Evolutionary conservation across 2,888 invertebrate species (phyloP), one percentile per base, ranked within the genome.

Genomic region (Sphinx pinastri): DNA sequence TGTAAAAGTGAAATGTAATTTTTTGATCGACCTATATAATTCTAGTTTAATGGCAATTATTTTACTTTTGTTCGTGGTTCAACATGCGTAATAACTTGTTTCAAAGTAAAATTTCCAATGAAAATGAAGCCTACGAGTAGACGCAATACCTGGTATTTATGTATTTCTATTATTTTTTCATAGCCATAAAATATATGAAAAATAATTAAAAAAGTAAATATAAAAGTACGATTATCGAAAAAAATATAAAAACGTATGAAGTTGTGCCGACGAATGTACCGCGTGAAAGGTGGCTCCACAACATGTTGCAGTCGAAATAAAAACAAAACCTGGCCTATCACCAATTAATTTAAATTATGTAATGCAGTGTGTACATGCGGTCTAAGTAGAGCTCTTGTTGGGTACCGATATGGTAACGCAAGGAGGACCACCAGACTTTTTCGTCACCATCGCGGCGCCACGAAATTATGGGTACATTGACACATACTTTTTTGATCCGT

Each of bases 241-340:
- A 10, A 51, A 51, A 51, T 51, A 51, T 51, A 51, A 4, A 8
- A n/a, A n/a, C 0, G 69, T 72, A 72, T 75, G 72, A 74, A 55
- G 71, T 76, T 72, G 19, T 60, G 69, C 71, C 69, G 69, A 72
- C 68, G 70, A 72, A 71, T 70, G 59, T 67, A 68, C 70, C 66
- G 12, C 72, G 82, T 79, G 82, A 82, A 81, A 81, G 82, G 80
- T 72, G 59, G 51, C 51, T 71, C 74, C 70, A 71, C 76, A 68
- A 76, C 76, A 75, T 71, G 70, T 74, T 68, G 72, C 74, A 75
- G 74, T 76, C 77, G 68, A 73, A 79, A 80, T 72, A 79, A 79
- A 77, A 79, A 71, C 68, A 75, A 75, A 72, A 71, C 68, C 0
- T n/a, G 66, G 58, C 63, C 70, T 49, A 63, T 63, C 49, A 63